Base-by-base conservation (phyloP, 2,113 vertebrate species). In the Malurus melanocephalus region DNA sequence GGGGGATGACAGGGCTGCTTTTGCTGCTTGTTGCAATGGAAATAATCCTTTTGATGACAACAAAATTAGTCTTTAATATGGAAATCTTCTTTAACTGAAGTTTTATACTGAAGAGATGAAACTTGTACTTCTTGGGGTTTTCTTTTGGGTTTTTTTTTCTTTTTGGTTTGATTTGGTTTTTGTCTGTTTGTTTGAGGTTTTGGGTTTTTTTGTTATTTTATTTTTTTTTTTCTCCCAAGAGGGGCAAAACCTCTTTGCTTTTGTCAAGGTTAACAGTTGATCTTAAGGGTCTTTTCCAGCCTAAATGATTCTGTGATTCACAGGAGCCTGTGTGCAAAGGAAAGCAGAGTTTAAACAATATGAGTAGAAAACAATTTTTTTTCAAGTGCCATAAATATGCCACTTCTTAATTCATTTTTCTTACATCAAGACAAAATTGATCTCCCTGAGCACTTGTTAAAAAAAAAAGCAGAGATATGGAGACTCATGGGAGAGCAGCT, bases 351-450 rank as follows among this genome's bases (percentile, higher is more conserved):
- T 33, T 43, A 65, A 48, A 69, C 32, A 67, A 49, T 5, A 16
- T 1, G 4, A 65, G 16, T 28, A 61, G 19, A 11, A 78, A 66
- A 7, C 5, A 28, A 21, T 46, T 43, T 62, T 28, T 42, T 27
- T 15, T 10, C 19, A 72, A 57, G 8, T 11, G 32, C 11, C 1
- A 0, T 35, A 66, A 26, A 45, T 35, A 21, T 8, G 3, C 40
- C 46, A 4, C 35, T 19, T 67, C 42, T 68, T 40, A 2, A 13
- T 2, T 0, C 33, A 7, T 55, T 59, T 73, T 88, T 56, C 23
- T 75, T 38, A 22, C 17, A 4, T 26, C 13, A 32, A 49, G 20
- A n/a, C 9, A 73, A 77, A 57, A 16, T 38, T 69, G 35, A 88
- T 12, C 5, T 65, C 27, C 15, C 9, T 51, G 53, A 51, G 28